These are phyloP conservation scores for Artemisiospiza belli DNA, from an alignment of 2,113 vertebrate genomes.

Conservation along the genomic window DNA sequence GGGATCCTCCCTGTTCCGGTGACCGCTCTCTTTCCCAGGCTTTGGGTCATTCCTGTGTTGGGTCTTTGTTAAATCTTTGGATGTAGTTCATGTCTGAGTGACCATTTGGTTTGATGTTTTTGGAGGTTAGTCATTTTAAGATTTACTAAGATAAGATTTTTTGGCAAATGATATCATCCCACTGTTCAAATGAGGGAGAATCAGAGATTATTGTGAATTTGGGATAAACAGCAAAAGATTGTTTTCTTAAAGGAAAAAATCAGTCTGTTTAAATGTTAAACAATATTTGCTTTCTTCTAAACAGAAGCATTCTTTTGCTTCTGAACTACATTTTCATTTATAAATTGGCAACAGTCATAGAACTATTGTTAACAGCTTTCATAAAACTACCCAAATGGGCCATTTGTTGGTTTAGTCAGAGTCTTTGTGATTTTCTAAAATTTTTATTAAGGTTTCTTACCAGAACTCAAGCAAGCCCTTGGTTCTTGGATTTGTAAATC, in stretches of 20 bases:
- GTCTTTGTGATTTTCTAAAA: background rate
- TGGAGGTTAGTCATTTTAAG: background rate
- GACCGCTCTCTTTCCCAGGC: background rate
- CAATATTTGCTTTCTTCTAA: conserved; percentile 8
- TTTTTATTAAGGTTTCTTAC: background rate
- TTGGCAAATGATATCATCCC: background rate
- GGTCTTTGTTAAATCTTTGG: background rate
- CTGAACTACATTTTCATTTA: background rate
- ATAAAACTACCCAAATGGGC: background rate
- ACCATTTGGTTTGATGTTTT: background rate
- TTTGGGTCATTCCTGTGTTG: background rate
- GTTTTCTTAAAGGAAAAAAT: background rate
- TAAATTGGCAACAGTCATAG: background rate
- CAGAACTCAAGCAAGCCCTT: background rate
- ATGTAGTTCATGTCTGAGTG: background rate
- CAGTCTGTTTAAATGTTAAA: background rate
- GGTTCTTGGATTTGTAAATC: background rate
- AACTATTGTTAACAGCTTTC: background rate
- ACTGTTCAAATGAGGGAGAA: background rate
- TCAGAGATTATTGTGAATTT: background rate
- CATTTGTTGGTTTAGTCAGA: background rate
- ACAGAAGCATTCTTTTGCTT: conserved; percentile 7
- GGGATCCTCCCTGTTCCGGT: fast-evolving
- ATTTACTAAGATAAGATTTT: background rate
- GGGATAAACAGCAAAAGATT: background rate